A percentile compares a stretch with the other conserved stretches of the same genome.
Conservation (phyloP, 2,888 invertebrate species). For the Drosophila birchii region DNA sequence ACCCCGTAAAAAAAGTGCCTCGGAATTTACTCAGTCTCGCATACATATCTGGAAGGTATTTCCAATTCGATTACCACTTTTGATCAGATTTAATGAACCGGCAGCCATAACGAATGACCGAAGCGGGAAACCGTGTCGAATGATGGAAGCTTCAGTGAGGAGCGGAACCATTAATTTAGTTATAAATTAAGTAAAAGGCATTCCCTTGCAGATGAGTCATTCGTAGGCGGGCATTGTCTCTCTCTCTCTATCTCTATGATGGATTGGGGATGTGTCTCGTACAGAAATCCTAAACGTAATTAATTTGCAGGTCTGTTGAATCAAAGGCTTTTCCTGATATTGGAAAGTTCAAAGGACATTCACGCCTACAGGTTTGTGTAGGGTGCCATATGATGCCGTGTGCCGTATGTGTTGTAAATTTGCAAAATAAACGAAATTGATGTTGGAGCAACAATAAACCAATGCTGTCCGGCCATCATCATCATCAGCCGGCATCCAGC, state of each 20-base stretch:
- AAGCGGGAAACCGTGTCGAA: conserved; percentile 54
- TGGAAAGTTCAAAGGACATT: conserved; percentile 42
- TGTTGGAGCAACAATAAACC: conserved; percentile 48
- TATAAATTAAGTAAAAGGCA: conserved; percentile 19
- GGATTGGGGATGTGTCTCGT: conserved; percentile 26
- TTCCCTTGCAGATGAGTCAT: neutral
- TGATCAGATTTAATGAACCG: conserved; percentile 35
- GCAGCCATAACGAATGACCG: conserved; percentile 46
- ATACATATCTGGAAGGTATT: conserved; percentile 30
- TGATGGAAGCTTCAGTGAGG: conserved; percentile 32
- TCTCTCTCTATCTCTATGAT: neutral
- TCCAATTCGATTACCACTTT: conserved; percentile 39
- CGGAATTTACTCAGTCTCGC: conserved; percentile 1
- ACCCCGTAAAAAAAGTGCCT: conserved; percentile 2
- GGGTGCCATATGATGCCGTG: conserved; percentile 37
- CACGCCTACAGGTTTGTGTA: conserved; percentile 3
- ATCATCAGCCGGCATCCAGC: conserved; percentile 13
- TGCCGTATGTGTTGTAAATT: conserved; percentile 46
- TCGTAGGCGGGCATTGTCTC: neutral
- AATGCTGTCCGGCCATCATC: conserved; percentile 27
- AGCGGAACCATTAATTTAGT: conserved; percentile 49
- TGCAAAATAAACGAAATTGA: conserved; percentile 50
- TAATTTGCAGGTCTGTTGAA: conserved; percentile 54
- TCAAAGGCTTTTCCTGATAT: conserved; percentile 33
- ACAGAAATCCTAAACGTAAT: conserved; percentile 56